Percentiles rank a stretch among this genome's conserved stretches.
These are phyloP conservation scores for Eupeodes corollae DNA, from an alignment of 1,140 invertebrate species.

Conservation along the genomic window DNA sequence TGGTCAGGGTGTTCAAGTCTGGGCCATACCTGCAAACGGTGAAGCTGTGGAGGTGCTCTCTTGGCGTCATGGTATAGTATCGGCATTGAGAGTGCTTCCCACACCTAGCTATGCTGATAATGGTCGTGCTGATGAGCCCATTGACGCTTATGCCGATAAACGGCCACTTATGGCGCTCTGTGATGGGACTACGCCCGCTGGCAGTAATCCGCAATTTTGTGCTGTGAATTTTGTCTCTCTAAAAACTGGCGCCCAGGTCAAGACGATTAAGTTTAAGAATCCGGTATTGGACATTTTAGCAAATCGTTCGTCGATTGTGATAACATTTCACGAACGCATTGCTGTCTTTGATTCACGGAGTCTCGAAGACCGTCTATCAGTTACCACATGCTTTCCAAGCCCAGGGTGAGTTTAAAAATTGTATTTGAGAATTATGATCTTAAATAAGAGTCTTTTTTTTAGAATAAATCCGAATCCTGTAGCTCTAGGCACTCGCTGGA, in stretches of 20 bases:
- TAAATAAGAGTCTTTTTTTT: slow-evolving; percentile 13
- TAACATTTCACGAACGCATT: slow-evolving; percentile 80
- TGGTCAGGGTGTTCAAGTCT: slow-evolving; percentile 66
- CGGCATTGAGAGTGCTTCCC: slow-evolving; percentile 70
- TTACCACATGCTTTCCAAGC: slow-evolving; percentile 83
- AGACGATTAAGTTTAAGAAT: slow-evolving; percentile 86
- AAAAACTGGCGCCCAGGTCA: slow-evolving; percentile 77
- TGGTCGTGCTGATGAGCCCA: slow-evolving; percentile 37
- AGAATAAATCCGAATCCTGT: slow-evolving; percentile 80
- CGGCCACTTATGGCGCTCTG: slow-evolving; percentile 80
- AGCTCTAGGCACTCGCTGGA: slow-evolving; percentile 70
- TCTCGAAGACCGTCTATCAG: slow-evolving; percentile 71
- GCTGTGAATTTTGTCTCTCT: slow-evolving; percentile 83
- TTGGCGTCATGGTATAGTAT: slow-evolving; percentile 76
- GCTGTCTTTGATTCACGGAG: slow-evolving; percentile 82
- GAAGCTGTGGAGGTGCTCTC: slow-evolving; percentile 87
- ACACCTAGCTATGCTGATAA: slow-evolving; percentile 47
- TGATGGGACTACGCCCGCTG: slow-evolving; percentile 51
- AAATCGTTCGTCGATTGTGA: slow-evolving; percentile 69
- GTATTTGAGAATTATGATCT: too few species aligned
- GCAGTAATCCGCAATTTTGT: slow-evolving; percentile 68
- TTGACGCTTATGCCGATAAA: slow-evolving; percentile 59
- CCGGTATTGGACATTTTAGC: slow-evolving; percentile 76
- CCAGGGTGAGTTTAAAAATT: slow-evolving; percentile 39
- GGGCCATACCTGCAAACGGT: slow-evolving; percentile 56